Percentiles rank a stretch among this genome's conserved stretches.
Evolutionary conservation across 1,140 invertebrate species (phyloP).

Genomic region (Carposina sasakii): DNA sequence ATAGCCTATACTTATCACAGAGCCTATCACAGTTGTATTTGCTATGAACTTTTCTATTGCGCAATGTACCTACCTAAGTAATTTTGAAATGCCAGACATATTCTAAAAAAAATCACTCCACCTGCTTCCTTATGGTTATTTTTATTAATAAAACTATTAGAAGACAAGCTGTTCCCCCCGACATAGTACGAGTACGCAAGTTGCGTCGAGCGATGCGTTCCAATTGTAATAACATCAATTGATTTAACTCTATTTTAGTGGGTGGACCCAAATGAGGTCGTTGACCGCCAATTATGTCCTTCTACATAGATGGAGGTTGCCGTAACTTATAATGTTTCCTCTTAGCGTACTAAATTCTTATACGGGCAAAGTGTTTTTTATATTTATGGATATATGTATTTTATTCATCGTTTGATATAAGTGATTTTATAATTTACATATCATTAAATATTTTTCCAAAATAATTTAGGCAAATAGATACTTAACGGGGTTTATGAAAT

Average conservation of each 20-base stretch:
- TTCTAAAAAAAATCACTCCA: constrained; percentile 28
- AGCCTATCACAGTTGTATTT: too few species aligned
- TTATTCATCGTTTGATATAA: too few species aligned
- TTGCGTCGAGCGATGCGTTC: constrained; percentile 56
- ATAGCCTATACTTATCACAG: too few species aligned
- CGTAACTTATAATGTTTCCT: too few species aligned
- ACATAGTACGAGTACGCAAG: constrained; percentile 30
- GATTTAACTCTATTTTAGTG: constrained; percentile 68
- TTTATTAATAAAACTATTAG: constrained; percentile 22
- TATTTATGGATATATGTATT: too few species aligned
- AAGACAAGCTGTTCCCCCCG: constrained; percentile 25
- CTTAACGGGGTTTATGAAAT: constrained; percentile 53
- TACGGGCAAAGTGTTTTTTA: too few species aligned
- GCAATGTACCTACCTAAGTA: too few species aligned
- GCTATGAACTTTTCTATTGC: too few species aligned
- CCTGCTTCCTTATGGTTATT: constrained; percentile 33
- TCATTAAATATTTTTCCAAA: constrained; percentile 15
- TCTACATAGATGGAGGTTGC: too few species aligned
- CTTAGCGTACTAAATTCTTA: too few species aligned
- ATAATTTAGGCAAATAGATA: constrained; percentile 36
- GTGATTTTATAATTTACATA: too few species aligned
- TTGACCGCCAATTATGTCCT: constrained; percentile 67
- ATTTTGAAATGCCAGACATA: too few species aligned
- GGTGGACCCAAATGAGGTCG: constrained; percentile 65
- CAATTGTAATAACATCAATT: constrained; percentile 71